Percentiles rank a stretch among this genome's conserved stretches.
Evolutionary conservation across 2,888 invertebrate species (phyloP).

Genomic region (Charanyca ferruginea): DNA sequence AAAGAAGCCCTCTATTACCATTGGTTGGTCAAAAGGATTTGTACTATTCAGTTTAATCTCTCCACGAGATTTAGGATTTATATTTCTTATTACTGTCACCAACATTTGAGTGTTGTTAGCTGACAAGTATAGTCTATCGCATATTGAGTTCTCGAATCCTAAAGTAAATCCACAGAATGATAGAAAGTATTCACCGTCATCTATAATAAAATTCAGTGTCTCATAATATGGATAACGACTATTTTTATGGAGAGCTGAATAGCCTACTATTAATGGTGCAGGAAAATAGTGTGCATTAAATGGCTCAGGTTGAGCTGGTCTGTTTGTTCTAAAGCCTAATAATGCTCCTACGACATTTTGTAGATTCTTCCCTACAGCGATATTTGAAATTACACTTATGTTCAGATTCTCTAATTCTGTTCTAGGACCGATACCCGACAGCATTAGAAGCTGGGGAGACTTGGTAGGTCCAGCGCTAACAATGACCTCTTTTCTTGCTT

Average conservation of each 20-base stretch:
- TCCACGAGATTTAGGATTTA: constrained; percentile 33
- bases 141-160: constrained; percentile 29
- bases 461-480: constrained; percentile 74
- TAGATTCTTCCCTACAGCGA: constrained; percentile 77
- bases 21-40: constrained; percentile 34
- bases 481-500: constrained; percentile 71
- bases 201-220: constrained; percentile 17
- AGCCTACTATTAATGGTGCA: constrained; percentile 37
- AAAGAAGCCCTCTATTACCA: constrained; percentile 23
- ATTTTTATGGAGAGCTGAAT: constrained; percentile 24
- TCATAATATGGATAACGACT: constrained; percentile 9
- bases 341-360: constrained; percentile 68
- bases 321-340: constrained; percentile 38
- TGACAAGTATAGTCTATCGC: constrained; percentile 14
- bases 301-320: constrained; percentile 6
- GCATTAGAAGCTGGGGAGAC: constrained; percentile 73
- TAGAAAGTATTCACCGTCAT: constrained; percentile 13
- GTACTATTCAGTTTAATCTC: constrained; percentile 24
- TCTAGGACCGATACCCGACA: constrained; percentile 77
- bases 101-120: constrained; percentile 24
- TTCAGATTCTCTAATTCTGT: constrained; percentile 66
- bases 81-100: not conserved
- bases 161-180: constrained; percentile 33
- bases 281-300: constrained; percentile 23
- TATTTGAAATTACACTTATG: constrained; percentile 68